Evolutionary conservation across 2,113 vertebrate genomes (phyloP).

Genomic region (Chloroceryle aenea): DNA sequence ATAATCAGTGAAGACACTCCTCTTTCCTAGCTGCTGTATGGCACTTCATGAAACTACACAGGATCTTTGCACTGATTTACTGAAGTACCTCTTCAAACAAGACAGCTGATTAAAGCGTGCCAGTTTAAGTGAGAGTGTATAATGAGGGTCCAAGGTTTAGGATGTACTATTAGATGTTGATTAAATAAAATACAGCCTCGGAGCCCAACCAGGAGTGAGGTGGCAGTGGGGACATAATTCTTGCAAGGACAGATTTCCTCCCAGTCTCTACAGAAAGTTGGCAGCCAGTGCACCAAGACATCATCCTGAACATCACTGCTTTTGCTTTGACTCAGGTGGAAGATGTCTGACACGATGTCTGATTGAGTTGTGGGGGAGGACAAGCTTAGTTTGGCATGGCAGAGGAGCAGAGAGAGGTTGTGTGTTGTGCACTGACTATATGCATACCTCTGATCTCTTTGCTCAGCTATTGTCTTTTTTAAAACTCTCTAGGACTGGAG

Average conservation of each 20-base stretch:
- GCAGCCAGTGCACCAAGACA: fast-evolving
- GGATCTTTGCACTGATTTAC: background rate
- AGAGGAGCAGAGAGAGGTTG: background rate
- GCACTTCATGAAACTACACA: background rate
- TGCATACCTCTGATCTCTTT: background rate
- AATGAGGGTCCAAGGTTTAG: background rate
- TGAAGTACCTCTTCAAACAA: background rate
- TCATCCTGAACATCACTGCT: background rate
- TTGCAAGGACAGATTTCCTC: background rate
- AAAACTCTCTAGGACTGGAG: background rate
- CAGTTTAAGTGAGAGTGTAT: background rate
- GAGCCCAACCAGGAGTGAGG: background rate
- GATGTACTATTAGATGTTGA: background rate
- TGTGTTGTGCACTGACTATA: fast-evolving
- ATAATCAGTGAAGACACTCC: background rate
- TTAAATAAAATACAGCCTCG: background rate
- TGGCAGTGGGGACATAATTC: background rate
- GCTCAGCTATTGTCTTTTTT: background rate
- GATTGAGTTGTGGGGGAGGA: fast-evolving
- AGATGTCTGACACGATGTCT: background rate
- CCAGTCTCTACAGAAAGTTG: background rate
- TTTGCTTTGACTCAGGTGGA: background rate
- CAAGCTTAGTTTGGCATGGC: fast-evolving
- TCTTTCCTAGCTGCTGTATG: background rate
- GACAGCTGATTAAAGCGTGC: background rate